Base-by-base conservation (phyloP, 2,113 vertebrate genomes). In the Paratilapia polleni region DNA sequence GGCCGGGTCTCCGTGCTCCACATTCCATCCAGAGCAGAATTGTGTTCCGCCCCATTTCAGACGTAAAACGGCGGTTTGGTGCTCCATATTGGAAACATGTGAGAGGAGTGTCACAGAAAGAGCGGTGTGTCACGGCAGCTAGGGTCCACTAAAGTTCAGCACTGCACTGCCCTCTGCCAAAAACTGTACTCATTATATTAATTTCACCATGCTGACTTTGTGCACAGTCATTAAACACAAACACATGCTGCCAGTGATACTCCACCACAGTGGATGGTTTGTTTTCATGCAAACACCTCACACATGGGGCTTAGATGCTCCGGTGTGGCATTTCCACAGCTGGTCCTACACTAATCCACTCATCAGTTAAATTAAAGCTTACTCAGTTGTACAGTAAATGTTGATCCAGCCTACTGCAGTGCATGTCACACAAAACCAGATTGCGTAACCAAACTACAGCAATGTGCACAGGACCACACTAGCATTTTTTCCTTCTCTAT, bases 1-100 rank as follows among this genome's bases (percentile, higher is more conserved):
- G 78, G 91, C 84, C 43, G 63, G 90, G 90, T 89, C 91, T 88
- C 84, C 75, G 19, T 85, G 83, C 85, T 87, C 86, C 91, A 90
- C 92, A 94, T 94, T 94, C 94, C 92, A 91, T 80, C 66, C 34
- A 31, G 38, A 92, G 92, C 74, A 58, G 84, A 93, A 93, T 90
- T 85, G 88, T 83, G 92, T 92, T 92, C 82, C 38, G 61, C 78
- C 90, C 87, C 92, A 94, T 94, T 94, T 93, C 91, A 93, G 83
- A 88, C 77, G 86, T 94, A 91, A 93, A 94, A 84, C 85, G 66
- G 87, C 9, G 68, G 91, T 92, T 91, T 87, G 85, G 85, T 83
- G 77, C 91, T 88, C 88, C 89, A 85, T 94, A 94, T 94, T 94
- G 89, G 91, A 95, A 92, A 93, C 94, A 93, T 93, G 91, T 94